Evolutionary conservation across 2,888 invertebrate species (phyloP), one percentile per base, ranked within the genome.

Genomic region (Limulus polyphemus): DNA sequence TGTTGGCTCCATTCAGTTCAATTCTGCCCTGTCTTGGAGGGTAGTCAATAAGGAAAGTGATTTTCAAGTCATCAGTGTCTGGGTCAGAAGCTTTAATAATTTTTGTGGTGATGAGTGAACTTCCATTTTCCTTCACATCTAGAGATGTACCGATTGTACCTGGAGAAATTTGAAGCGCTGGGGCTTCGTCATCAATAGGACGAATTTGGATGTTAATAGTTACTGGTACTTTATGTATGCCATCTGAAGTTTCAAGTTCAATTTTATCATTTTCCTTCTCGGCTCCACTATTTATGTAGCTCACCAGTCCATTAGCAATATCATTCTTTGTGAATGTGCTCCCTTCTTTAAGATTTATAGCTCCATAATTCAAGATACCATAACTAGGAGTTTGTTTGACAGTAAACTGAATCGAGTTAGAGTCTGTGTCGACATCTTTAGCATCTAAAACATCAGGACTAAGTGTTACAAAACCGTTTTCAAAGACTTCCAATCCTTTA

Each of bases 171-270:
- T 73, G 68, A 54, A 74, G 58, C 7, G 65, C 65, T 1, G 75
- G 72, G 7, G 70, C 68, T 59, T 75, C 73, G 61, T 75, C 74
- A 60, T 75, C 75, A 46, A 73, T 69, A 11, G 71, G 70, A n/a
- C 68, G 65, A 47, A 76, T 69, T 2, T 62, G 67, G 9, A 77
- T 69, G 49, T 71, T 70, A 51, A 77, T 68, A 5, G 63, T 72
- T 5, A 72, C 68, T 12, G 75, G 74, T 48, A 77, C 71, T 60
- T 68, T 69, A 63, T 76, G 76, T n/a, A 73, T 67, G 4, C 76
- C 76, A 69, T 77, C 76, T 9, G 75, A 72, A 0, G 75, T 72
- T 61, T 75, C 74, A 14, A 77, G 57, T n/a, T 64, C 64, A 62
- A 77, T 73, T 11, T 62, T 59, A 62, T 77, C 77, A 56, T 69